These are phyloP conservation scores for Brassicogethes aeneus DNA, from an alignment of 2,888 invertebrate genomes.

Conservation along the genomic window DNA sequence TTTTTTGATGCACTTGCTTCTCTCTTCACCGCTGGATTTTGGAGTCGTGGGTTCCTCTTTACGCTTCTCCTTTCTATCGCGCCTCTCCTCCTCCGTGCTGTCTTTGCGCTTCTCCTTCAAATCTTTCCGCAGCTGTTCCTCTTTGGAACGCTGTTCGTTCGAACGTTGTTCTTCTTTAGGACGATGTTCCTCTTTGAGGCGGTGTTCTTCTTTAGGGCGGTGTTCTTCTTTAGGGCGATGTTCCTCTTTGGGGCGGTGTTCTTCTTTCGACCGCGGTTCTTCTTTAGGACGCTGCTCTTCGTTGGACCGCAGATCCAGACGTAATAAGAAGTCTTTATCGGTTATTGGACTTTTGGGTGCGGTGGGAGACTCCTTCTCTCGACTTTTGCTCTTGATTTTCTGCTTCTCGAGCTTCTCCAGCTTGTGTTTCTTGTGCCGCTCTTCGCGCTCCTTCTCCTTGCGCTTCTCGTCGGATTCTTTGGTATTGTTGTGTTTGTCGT, in stretches of 20 bases:
- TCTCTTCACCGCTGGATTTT: conserved; percentile 25
- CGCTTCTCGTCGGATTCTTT: conserved; percentile 23
- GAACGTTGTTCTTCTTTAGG: conserved; percentile 49
- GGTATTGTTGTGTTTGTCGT: conserved; percentile 46
- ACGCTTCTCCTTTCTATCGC: conserved; percentile 18
- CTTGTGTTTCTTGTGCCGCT: conserved; percentile 33
- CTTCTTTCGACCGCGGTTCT: conserved; percentile 47
- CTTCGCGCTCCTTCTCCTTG: conserved; percentile 34
- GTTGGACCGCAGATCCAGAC: conserved; percentile 46
- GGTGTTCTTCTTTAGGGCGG: conserved; percentile 22
- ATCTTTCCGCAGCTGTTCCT: conserved; percentile 17
- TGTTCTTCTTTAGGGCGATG: conserved; percentile 49
- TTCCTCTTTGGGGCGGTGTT: conserved; percentile 48
- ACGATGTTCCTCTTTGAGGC: conserved; percentile 45
- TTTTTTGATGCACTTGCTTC: conserved; percentile 25
- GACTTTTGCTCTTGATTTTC: conserved; percentile 32
- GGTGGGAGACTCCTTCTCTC: conserved; percentile 32
- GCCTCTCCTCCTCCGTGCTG: conserved; percentile 17
- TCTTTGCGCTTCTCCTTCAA: conserved; percentile 12
- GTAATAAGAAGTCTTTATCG: conserved; percentile 52
- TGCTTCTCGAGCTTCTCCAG: conserved; percentile 28
- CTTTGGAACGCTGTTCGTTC: too few species aligned
- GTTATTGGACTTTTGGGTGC: conserved; percentile 24
- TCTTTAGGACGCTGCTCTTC: conserved; percentile 50
- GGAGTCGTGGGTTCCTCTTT: conserved; percentile 15